These are phyloP conservation scores for Telmatochromis bifrenatus DNA, from an alignment of 2,113 vertebrate genomes.

Conservation along the genomic window DNA sequence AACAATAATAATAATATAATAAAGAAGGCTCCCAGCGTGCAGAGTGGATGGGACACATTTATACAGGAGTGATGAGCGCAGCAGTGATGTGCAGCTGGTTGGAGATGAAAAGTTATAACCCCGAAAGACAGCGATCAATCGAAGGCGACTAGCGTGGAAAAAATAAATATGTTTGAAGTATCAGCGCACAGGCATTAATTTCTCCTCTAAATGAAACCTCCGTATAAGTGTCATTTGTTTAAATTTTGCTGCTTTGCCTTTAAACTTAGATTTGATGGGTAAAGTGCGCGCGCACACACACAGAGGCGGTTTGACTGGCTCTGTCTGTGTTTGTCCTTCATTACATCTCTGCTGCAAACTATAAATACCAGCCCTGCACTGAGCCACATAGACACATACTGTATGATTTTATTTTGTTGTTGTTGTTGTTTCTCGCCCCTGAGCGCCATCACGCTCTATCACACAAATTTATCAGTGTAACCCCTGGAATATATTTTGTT, in stretches of 20 bases:
- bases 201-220: neutral
- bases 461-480: neutral
- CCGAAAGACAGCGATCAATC: neutral
- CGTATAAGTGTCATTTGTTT: neutral
- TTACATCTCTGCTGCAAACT: neutral
- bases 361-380: constrained; percentile 3
- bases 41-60: neutral
- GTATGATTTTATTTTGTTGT: neutral
- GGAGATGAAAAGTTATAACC: neutral
- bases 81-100: constrained; percentile 18
- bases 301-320: neutral
- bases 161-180: neutral
- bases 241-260: neutral
- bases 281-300: neutral
- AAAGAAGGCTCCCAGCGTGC: neutral
- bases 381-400: neutral
- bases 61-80: constrained; percentile 1
- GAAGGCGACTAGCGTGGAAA: neutral
- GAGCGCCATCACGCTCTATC: neutral
- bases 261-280: neutral
- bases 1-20: neutral
- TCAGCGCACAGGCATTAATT: neutral
- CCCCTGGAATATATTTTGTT: neutral
- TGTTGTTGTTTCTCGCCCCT: neutral
- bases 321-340: constrained; percentile 14